These are phyloP conservation scores for Pedetes capensis DNA, from an alignment of 2,113 vertebrate genomes.

Conservation along the genomic window DNA sequence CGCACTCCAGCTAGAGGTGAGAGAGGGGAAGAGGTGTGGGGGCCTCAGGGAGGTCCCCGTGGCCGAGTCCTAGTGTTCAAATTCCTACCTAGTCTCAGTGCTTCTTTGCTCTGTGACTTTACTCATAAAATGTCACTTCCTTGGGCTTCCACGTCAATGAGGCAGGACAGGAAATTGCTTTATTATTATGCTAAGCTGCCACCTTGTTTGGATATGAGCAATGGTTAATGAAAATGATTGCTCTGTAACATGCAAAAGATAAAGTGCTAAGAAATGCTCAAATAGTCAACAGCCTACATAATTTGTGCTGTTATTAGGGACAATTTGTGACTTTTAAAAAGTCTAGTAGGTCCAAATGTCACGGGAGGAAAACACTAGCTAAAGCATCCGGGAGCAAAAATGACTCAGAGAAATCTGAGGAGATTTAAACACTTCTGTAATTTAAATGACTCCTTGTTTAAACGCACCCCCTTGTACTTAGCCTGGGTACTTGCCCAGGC, in stretches of 20 bases:
- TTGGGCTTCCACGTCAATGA: neutral
- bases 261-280: conserved; percentile 20
- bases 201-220: conserved; percentile 45
- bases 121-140: neutral
- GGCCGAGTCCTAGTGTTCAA: neutral
- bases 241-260: neutral
- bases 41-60: neutral
- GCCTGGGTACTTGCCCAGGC: rapidly evolving
- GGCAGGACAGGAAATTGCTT: conserved; percentile 58
- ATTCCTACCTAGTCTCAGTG: neutral
- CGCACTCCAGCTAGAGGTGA: rapidly evolving
- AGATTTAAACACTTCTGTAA: neutral
- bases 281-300: conserved; percentile 36
- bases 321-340: conserved; percentile 73
- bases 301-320: conserved; percentile 69
- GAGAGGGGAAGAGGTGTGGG: too few species aligned
- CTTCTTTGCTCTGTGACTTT: neutral
- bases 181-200: conserved; percentile 63
- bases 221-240: conserved; percentile 59
- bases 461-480: neutral
- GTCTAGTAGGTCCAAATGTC: conserved; percentile 69
- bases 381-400: conserved; percentile 37
- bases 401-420: neutral
- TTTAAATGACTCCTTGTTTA: neutral
- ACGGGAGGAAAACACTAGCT: conserved; percentile 67